Percentiles rank a stretch among this genome's conserved stretches.
These are phyloP conservation scores for Campylomormyrus numenius DNA, from an alignment of 2,113 vertebrate genomes.

Conservation along the genomic window DNA sequence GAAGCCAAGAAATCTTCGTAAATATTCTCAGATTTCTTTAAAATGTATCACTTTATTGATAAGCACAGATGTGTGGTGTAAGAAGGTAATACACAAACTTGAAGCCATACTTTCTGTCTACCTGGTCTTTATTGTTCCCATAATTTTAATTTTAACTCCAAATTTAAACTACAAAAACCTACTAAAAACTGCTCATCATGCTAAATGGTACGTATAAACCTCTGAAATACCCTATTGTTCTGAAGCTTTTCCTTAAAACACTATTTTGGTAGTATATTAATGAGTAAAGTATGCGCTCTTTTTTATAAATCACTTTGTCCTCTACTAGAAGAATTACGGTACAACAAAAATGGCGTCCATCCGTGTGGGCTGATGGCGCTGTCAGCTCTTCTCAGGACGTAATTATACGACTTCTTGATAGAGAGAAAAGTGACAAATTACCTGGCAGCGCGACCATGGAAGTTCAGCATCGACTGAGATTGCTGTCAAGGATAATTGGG, in stretches of 20 bases:
- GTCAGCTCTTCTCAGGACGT: not conserved
- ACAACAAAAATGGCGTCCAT: slow-evolving; percentile 8
- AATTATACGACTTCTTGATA: not conserved
- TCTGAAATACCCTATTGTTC: not conserved
- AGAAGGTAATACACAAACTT: not conserved
- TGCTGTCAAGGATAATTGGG: slow-evolving; percentile 4
- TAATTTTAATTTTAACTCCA: not conserved
- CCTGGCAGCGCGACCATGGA: not conserved
- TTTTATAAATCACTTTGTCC: not conserved
- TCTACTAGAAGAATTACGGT: slow-evolving; percentile 15
- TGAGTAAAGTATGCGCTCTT: not conserved
- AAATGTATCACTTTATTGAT: not conserved
- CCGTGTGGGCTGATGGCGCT: not conserved
- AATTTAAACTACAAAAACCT: not conserved
- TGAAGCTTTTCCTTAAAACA: not conserved
- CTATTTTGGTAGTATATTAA: not conserved
- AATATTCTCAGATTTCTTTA: not conserved
- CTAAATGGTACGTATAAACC: not conserved
- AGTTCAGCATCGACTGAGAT: not conserved
- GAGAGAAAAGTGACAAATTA: not conserved
- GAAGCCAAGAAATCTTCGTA: not conserved
- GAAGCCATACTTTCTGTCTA: not conserved
- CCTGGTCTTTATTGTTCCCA: not conserved
- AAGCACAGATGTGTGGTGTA: not conserved
- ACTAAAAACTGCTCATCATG: not conserved